Evolutionary conservation across 2,888 invertebrate species (phyloP).

Genomic region (Hyles lineata): DNA sequence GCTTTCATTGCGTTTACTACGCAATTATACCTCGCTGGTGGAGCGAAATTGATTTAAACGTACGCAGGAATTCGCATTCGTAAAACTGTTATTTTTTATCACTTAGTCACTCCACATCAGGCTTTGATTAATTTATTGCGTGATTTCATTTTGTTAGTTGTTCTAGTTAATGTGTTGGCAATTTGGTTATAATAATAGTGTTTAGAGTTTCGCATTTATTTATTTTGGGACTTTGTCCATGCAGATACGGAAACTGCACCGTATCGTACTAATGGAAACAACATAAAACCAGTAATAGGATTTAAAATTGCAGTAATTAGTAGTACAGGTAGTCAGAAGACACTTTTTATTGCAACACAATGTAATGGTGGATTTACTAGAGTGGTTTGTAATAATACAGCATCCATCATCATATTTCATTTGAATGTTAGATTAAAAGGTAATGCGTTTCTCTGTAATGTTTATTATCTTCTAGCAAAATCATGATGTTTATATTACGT

Average conservation of each 20-base stretch:
- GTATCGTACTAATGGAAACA: too few species aligned
- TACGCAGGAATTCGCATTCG: conserved; percentile 23
- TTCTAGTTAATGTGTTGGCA: background rate
- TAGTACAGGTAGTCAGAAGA: too few species aligned
- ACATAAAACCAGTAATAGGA: background rate
- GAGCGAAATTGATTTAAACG: conserved; percentile 20
- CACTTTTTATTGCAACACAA: too few species aligned
- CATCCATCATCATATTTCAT: too few species aligned
- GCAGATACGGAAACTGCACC: too few species aligned
- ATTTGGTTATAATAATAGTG: background rate
- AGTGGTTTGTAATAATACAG: too few species aligned
- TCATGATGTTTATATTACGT: too few species aligned
- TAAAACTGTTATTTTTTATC: conserved; percentile 10
- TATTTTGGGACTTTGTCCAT: background rate
- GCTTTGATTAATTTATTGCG: conserved; percentile 11
- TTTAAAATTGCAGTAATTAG: background rate
- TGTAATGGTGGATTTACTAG: too few species aligned
- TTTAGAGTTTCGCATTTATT: background rate
- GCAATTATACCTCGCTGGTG: conserved; percentile 19
- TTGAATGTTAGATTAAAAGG: too few species aligned
- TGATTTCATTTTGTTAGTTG: conserved; percentile 10
- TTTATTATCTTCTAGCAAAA: too few species aligned
- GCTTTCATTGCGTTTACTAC: conserved; percentile 26
- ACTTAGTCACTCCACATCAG: conserved; percentile 16
- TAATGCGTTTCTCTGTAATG: too few species aligned